These are phyloP conservation scores for Xiphias gladius DNA, from an alignment of 2,113 vertebrate genomes.

Conservation along the genomic window DNA sequence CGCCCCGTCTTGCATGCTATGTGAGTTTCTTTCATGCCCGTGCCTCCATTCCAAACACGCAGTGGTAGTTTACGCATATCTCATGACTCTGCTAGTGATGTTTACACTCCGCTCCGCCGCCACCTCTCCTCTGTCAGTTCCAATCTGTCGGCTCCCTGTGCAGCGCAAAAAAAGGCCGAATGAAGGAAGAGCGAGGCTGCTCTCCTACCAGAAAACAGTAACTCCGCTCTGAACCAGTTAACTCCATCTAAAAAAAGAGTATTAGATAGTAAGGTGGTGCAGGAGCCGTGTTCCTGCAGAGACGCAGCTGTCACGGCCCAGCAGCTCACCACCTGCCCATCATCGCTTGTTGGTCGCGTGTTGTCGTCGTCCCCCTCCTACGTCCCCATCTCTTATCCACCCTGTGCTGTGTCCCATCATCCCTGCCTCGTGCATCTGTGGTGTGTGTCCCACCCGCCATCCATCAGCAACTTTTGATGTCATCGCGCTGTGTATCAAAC, in stretches of 20 bases:
- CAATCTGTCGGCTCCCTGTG: conserved; percentile 18
- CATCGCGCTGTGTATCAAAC: conserved; percentile 40
- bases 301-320: conserved; percentile 56
- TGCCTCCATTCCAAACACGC: conserved; percentile 53
- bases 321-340: conserved; percentile 50
- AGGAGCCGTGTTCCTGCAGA: conserved; percentile 20
- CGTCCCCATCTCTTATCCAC: conserved; percentile 16
- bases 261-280: conserved; percentile 11
- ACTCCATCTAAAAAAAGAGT: conserved; percentile 3
- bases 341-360: conserved; percentile 50
- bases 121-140: conserved; percentile 27
- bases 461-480: conserved; percentile 46
- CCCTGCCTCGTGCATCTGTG: conserved; percentile 41
- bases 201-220: conserved; percentile 2
- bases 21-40: conserved; percentile 53
- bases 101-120: conserved; percentile 48
- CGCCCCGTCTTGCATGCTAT: conserved; percentile 71
- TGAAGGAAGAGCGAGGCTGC: conserved; percentile 13
- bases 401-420: conserved; percentile 56
- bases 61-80: conserved; percentile 48
- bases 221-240: neutral
- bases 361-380: neutral
- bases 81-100: conserved; percentile 43
- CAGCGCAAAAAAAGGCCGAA: neutral
- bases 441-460: conserved; percentile 44